A percentile compares a stretch with the other conserved stretches of the same genome.
These are phyloP conservation scores for rabbit (Oryctolagus cuniculus) DNA, from an alignment of 2,113 vertebrate species.

Conservation along the genomic window DNA sequence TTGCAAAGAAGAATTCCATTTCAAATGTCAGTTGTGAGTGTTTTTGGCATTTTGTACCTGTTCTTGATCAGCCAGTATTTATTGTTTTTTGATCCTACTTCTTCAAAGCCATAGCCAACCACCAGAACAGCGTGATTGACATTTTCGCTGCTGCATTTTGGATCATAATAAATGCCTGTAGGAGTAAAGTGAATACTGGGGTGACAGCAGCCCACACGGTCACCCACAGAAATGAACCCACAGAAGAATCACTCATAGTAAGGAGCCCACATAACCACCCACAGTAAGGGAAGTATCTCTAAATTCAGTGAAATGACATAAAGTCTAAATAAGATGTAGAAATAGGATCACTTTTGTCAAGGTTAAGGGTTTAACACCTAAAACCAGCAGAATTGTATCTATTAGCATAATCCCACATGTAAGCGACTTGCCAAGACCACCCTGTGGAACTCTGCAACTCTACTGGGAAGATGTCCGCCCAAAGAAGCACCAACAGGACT, in stretches of 20 bases:
- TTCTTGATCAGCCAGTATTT: constrained; percentile 98
- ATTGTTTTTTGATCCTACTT: constrained; percentile 90
- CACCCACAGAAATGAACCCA: neutral
- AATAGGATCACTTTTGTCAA: neutral
- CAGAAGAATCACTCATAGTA: too few relatives aligned
- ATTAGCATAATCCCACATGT: neutral
- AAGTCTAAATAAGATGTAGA: neutral
- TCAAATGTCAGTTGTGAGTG: neutral
- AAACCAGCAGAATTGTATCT: neutral
- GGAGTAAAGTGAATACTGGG: neutral
- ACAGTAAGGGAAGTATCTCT: neutral
- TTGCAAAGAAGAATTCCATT: neutral
- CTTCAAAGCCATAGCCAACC: constrained; percentile 93
- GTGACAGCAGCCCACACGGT: neutral
- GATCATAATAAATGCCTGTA: constrained; percentile 95
- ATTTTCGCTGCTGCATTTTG: constrained; percentile 91
- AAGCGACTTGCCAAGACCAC: neutral
- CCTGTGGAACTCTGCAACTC: neutral
- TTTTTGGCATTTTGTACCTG: constrained; percentile 87
- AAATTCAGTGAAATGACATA: neutral
- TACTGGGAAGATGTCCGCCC: neutral
- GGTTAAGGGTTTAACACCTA: neutral
- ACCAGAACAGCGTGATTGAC: constrained; percentile 94
- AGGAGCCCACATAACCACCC: too few relatives aligned
- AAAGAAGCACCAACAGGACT: neutral